Percentiles rank a stretch among this genome's conserved stretches.
phyloP scores from a whole-genome alignment of 2,113 vertebrate species.

The Ploceus nigricollis region DNA sequence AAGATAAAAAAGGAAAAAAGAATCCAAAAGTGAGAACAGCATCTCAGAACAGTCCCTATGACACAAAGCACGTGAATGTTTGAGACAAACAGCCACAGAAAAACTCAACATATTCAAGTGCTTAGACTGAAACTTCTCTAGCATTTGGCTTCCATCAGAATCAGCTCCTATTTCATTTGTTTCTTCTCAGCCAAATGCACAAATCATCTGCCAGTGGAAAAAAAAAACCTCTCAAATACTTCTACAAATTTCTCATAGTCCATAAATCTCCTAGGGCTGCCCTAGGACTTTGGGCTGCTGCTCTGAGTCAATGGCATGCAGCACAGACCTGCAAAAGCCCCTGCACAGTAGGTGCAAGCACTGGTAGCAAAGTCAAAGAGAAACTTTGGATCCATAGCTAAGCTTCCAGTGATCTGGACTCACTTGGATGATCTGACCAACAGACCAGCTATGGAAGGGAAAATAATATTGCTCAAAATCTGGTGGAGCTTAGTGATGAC shows the following conservation, averaged over 20 bases:
- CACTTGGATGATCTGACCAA: neutral
- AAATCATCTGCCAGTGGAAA: neutral
- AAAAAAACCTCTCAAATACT: neutral
- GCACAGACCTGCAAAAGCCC: neutral
- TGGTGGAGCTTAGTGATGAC: neutral
- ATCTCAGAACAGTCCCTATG: neutral
- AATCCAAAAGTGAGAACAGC: neutral
- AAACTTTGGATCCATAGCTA: neutral
- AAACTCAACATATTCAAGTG: neutral
- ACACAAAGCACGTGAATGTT: rapidly evolving
- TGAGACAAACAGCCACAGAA: neutral
- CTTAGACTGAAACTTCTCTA: neutral
- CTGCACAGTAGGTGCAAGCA: neutral
- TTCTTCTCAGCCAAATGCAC: neutral
- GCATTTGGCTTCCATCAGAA: neutral
- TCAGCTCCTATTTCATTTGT: neutral
- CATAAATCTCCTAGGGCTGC: neutral
- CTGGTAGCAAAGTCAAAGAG: neutral
- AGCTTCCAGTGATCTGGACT: neutral
- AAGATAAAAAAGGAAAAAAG: neutral
- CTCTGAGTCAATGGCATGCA: rapidly evolving
- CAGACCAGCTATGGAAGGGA: neutral
- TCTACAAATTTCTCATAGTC: neutral
- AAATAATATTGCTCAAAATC: neutral
- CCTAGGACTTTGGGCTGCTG: neutral